These are phyloP conservation scores for Taphrorychus bicolor DNA, from an alignment of 2,888 invertebrate genomes.

Conservation along the genomic window DNA sequence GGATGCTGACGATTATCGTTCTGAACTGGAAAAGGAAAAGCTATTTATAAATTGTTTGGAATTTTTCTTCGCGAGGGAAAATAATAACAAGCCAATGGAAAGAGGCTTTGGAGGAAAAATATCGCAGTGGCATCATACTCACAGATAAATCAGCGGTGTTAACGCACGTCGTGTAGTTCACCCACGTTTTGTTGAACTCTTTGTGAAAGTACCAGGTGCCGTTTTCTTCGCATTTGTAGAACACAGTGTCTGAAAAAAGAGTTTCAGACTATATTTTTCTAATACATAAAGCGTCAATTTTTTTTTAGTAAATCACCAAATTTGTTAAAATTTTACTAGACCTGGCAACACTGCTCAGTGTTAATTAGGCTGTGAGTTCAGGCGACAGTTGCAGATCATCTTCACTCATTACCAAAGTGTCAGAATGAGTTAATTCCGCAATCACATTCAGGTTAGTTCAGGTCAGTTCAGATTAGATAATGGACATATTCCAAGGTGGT, in stretches of 20 bases:
- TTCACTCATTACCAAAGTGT: too few species aligned
- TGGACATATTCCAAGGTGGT: too few species aligned
- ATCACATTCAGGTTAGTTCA: too few species aligned
- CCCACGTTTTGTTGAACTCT: conserved; percentile 78
- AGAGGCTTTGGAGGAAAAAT: background rate
- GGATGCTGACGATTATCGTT: conserved; percentile 76
- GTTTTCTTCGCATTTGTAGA: conserved; percentile 79
- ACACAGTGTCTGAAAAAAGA: conserved; percentile 71
- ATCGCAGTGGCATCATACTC: conserved; percentile 51
- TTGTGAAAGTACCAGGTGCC: conserved; percentile 88
- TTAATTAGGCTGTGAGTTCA: too few species aligned
- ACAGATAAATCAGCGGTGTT: conserved; percentile 73
- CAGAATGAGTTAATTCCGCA: too few species aligned
- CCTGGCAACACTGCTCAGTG: too few species aligned
- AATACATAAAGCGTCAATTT: too few species aligned
- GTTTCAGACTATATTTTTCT: too few species aligned
- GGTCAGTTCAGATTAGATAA: too few species aligned
- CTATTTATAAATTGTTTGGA: background rate
- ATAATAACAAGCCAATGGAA: background rate
- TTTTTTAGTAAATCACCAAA: too few species aligned
- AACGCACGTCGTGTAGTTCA: conserved; percentile 90
- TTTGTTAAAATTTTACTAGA: too few species aligned
- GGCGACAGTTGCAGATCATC: too few species aligned
- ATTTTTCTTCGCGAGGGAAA: background rate
- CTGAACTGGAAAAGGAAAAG: conserved; percentile 68